Conservation (phyloP, 1,140 invertebrate species). For the Aphelinus atriplicis region DNA sequence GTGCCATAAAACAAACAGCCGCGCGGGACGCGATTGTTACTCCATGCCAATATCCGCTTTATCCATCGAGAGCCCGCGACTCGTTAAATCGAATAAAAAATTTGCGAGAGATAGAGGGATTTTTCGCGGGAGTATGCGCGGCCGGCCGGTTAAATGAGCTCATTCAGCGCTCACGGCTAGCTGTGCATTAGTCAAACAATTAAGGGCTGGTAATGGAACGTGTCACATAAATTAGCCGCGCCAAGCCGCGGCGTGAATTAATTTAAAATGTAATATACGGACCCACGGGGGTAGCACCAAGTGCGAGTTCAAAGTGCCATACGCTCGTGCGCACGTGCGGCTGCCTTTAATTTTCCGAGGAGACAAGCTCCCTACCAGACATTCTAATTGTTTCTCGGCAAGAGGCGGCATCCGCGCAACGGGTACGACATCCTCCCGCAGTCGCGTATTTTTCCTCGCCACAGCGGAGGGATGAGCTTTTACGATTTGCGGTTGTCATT, state of each 20-base stretch:
- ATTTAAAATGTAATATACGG: constrained; percentile 43
- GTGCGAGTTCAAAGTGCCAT: constrained; percentile 46
- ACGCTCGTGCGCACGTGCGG: constrained; percentile 46
- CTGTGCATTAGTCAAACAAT: constrained; percentile 64
- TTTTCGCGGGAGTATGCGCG: no score
- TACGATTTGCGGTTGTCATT: no score
- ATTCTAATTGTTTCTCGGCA: constrained; percentile 28
- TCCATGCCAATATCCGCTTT: no score
- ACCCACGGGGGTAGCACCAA: constrained; percentile 16
- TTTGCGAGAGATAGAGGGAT: no score
- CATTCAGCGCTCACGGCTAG: no score
- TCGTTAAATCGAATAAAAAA: no score
- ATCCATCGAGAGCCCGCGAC: no score
- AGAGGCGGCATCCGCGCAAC: background rate
- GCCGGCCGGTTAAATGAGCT: no score
- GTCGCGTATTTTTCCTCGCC: background rate
- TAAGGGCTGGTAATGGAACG: constrained; percentile 63
- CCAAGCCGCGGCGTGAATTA: constrained; percentile 26
- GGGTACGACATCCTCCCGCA: background rate
- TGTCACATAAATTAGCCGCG: constrained; percentile 61
- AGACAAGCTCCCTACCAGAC: constrained; percentile 30
- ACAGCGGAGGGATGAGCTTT: no score
- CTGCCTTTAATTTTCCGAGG: constrained; percentile 56
- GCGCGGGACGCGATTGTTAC: no score
- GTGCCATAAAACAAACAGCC: no score